Conservation (phyloP, 2,888 invertebrate genomes). For the Lymantria dispar region DNA sequence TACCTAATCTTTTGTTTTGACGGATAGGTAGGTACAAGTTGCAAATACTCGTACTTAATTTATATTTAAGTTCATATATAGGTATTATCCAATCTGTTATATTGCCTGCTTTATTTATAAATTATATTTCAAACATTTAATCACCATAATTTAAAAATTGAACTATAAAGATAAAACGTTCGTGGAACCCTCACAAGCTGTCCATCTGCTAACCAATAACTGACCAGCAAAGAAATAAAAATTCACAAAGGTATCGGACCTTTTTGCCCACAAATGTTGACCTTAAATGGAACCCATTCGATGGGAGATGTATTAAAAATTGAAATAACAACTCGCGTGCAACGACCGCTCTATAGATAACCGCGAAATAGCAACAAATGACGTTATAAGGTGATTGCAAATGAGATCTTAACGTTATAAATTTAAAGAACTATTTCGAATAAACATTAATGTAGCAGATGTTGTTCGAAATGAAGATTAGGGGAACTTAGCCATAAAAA, state of each 20-base stretch:
- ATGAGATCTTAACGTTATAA: constrained; percentile 68
- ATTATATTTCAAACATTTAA: no score
- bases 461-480: constrained; percentile 79
- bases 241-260: constrained; percentile 47
- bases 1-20: no score
- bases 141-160: no score
- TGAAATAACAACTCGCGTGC: constrained; percentile 70
- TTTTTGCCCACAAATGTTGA: constrained; percentile 52
- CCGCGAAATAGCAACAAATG: constrained; percentile 55
- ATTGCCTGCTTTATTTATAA: no score
- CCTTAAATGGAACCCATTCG: constrained; percentile 68
- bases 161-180: background rate
- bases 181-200: constrained; percentile 6
- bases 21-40: no score
- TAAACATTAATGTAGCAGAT: constrained; percentile 76
- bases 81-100: no score
- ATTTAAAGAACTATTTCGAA: constrained; percentile 76
- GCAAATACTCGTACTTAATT: no score
- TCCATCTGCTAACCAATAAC: constrained; percentile 57
- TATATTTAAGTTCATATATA: no score
- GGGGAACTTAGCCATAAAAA: constrained; percentile 82
- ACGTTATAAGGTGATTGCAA: constrained; percentile 52
- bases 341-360: constrained; percentile 62
- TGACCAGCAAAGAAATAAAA: constrained; percentile 48
- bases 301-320: constrained; percentile 73